Evolutionary conservation across 2,888 invertebrate genomes (phyloP), one percentile per base, ranked within the genome.

Genomic region (Euspilapteryx auroguttella): DNA sequence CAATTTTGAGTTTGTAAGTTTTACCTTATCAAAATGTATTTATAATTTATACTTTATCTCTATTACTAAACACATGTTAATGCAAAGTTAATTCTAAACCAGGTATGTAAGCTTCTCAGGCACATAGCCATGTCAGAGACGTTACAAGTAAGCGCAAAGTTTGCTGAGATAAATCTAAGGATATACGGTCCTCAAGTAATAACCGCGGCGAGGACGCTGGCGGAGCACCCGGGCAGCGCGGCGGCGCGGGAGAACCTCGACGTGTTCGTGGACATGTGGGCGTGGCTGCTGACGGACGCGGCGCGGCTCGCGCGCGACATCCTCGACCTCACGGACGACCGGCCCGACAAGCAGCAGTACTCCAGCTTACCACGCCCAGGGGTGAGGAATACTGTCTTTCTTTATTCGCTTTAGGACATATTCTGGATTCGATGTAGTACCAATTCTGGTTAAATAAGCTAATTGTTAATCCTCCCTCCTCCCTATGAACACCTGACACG

Each of bases 161-260:
- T 97, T 55, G 90, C 95, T 27, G 96, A 98, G 68, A 91, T 94
- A 45, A 94, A 94, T 73, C 78, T 98, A 45, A 81, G 94, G 59
- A 92, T 94, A 57, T 93, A 96, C 59, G 95, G 96, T 27, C 95
- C 97, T 21, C 92, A 97, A 83, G 87, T 91, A 29, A 86, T 97
- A 41, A 90, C 93, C 30, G 95, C 98, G 23, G 92, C 96, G 32
- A 87, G 94, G 47, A 94, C 95, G 26, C 68, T 98, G 35, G 91
- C 93, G 33, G 83, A 89, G 44, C 89, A 95, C 75, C 93, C 97
- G 4, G 86, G 86, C 36, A 95, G 95, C 58, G 89, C 95, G 62
- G 95, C 96, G 39, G 94, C 96, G 37, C 87, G 94, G 51, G 99
- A 99, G 59, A 98, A 98, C 76, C 81, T 97, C 29, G 96, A 97